phyloP scores from a whole-genome alignment of 1,140 invertebrate species.

The Zaprionus taronus region DNA sequence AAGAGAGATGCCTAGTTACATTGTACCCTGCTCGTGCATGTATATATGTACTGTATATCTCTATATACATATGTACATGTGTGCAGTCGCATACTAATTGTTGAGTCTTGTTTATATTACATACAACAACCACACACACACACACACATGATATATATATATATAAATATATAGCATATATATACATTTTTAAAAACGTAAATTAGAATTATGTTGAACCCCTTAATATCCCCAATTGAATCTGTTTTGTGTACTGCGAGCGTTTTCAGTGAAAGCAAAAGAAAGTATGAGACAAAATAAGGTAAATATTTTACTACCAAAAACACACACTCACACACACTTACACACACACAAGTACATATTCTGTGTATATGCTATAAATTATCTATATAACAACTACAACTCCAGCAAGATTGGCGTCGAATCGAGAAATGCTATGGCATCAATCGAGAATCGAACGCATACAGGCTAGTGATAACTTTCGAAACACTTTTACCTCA shows the following conservation, averaged over 20 bases:
- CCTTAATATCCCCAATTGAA: constrained; percentile 34
- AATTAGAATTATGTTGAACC: constrained; percentile 73
- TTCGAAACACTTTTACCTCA: constrained; percentile 55
- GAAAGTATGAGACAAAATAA: constrained; percentile 50
- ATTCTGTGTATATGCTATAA: constrained; percentile 25
- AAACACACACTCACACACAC: constrained; percentile 19
- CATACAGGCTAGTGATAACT: constrained; percentile 73
- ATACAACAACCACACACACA: constrained; percentile 33
- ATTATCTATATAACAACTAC: constrained; percentile 26
- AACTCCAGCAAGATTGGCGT: constrained; percentile 11
- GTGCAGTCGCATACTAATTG: constrained; percentile 55
- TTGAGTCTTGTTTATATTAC: constrained; percentile 75
- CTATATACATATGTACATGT: constrained; percentile 44
- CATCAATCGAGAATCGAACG: constrained; percentile 4
- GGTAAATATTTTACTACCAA: constrained; percentile 76
- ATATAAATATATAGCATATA: constrained; percentile 44
- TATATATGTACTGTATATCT: constrained; percentile 35
- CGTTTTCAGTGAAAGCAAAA: constrained; percentile 75
- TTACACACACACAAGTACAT: constrained; percentile 4
- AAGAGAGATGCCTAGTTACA: constrained; percentile 22
- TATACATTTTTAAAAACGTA: constrained; percentile 39
- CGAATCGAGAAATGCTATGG: neutral
- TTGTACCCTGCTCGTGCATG: constrained; percentile 40
- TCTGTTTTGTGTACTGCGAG: constrained; percentile 62
- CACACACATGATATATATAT: constrained; percentile 12